Percentiles rank a stretch among this genome's conserved stretches.
Conservation (phyloP, 64 coral and sea anemone species). For the Stichodactyla helianthus region DNA sequence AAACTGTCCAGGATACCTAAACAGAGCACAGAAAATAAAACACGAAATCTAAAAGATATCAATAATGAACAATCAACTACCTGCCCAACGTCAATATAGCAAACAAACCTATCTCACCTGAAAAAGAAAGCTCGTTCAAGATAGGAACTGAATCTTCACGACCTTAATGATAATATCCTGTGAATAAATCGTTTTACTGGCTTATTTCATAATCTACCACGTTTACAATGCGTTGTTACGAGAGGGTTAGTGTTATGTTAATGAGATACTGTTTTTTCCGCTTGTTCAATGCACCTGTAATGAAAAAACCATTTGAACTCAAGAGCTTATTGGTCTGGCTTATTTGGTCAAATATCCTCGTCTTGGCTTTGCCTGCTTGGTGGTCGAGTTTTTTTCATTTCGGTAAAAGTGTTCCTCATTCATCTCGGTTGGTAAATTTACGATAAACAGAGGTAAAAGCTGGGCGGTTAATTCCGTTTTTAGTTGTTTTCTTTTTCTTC, state of each 20-base stretch:
- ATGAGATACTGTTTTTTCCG: constrained; percentile 14
- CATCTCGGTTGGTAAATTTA: no score
- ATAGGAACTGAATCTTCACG: not conserved
- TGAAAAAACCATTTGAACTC: not conserved
- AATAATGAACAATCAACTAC: no score
- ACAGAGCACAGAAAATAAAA: no score
- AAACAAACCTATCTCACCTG: no score
- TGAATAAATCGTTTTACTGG: not conserved
- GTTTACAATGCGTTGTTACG: constrained; percentile 6
- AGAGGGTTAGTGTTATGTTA: not conserved
- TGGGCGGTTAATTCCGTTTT: no score
- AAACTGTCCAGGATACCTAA: no score
- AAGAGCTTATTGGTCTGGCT: not conserved
- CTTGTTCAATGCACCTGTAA: not conserved
- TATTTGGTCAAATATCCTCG: not conserved
- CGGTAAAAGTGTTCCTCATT: no score
- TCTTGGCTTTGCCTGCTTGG: not conserved
- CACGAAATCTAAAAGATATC: no score
- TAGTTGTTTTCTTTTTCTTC: no score
- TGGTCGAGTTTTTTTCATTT: not conserved
- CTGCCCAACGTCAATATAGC: no score
- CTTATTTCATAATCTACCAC: not conserved
- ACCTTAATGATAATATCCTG: not conserved
- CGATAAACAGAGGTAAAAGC: no score
- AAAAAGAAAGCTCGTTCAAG: no score